Conservation (phyloP, 2,113 vertebrate genomes). For the Dromaius novaehollandiae region DNA sequence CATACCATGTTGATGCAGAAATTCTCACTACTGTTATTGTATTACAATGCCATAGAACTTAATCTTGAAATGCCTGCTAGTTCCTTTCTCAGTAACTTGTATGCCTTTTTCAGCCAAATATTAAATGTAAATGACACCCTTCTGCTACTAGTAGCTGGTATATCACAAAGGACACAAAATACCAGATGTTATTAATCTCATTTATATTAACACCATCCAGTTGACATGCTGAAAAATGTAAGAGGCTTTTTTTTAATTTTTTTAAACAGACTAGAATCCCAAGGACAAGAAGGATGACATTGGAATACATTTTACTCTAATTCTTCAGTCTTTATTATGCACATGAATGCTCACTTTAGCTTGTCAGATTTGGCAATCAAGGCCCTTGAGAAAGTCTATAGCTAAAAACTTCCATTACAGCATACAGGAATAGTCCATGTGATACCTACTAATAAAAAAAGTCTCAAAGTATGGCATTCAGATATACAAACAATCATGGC, state of each 20-base stretch:
- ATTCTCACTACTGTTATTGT: neutral
- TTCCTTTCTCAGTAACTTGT: neutral
- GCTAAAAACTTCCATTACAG: conserved; percentile 6
- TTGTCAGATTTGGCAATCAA: conserved; percentile 42
- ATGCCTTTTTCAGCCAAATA: neutral
- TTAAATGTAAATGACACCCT: neutral
- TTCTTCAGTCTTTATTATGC: conserved; percentile 45
- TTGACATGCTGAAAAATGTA: no score
- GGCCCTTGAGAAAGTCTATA: conserved; percentile 1
- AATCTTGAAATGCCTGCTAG: neutral
- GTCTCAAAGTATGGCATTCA: neutral
- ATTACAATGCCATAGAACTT: neutral
- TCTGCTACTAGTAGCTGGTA: neutral
- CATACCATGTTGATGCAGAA: neutral
- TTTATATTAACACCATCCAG: neutral
- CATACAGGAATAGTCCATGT: neutral
- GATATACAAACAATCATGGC: neutral
- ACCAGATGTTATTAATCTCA: neutral
- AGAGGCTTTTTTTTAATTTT: no score
- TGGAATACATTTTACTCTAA: conserved; percentile 19
- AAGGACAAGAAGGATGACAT: conserved; percentile 25
- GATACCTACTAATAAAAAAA: neutral
- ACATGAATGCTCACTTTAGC: conserved; percentile 44
- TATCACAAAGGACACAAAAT: neutral
- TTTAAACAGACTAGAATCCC: conserved; percentile 7